Conservation (phyloP, 2,888 invertebrate species). For the Himalopsyche kuldschensis region DNA sequence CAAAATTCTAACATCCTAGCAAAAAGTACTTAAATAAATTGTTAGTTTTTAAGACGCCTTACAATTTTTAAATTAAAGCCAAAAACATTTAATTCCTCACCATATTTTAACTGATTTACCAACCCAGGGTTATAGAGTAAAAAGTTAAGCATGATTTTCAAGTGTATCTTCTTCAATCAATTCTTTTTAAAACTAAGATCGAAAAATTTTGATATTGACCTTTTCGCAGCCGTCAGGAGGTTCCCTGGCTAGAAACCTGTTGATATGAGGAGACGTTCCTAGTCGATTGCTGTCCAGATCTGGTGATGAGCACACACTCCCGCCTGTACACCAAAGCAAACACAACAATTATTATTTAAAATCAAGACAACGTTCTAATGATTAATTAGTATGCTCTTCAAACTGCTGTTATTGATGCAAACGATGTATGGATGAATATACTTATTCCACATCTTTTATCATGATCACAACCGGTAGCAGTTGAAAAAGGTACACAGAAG, state of each 20-base stretch:
- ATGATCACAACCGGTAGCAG: too few relatives aligned
- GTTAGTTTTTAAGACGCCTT: too few relatives aligned
- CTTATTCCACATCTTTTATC: not conserved
- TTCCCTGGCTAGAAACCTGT: slow-evolving; percentile 81
- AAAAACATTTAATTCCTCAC: too few relatives aligned
- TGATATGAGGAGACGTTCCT: slow-evolving; percentile 83
- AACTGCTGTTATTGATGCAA: not conserved
- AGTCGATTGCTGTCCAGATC: slow-evolving; percentile 71
- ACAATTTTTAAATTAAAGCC: too few relatives aligned
- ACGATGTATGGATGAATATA: not conserved
- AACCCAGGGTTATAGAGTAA: too few relatives aligned
- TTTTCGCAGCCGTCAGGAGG: slow-evolving; percentile 91
- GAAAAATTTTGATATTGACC: slow-evolving; percentile 47
- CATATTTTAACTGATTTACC: too few relatives aligned
- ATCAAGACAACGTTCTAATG: not conserved
- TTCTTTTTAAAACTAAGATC: too few relatives aligned
- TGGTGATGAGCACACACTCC: slow-evolving; percentile 76
- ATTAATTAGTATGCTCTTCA: not conserved
- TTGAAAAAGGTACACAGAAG: not conserved
- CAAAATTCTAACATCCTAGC: too few relatives aligned
- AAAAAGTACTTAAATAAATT: too few relatives aligned
- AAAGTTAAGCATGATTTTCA: too few relatives aligned
- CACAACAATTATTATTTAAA: slow-evolving; percentile 35
- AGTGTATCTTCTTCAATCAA: too few relatives aligned
- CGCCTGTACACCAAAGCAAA: slow-evolving; percentile 55